Evolutionary conservation across 2,113 vertebrate species (phyloP).

Genomic region (Psephotus haematonotus): DNA sequence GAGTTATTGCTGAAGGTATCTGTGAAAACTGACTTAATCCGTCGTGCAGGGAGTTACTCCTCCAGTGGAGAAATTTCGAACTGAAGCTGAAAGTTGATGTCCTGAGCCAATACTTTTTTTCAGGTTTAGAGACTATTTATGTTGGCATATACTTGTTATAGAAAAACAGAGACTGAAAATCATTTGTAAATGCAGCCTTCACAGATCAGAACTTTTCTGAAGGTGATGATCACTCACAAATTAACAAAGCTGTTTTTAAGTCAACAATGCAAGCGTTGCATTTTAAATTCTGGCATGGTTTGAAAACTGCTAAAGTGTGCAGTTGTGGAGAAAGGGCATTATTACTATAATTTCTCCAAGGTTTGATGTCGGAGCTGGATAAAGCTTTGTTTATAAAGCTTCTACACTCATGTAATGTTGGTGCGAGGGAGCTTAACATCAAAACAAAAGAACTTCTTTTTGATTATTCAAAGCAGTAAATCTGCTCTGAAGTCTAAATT

Average conservation of each 20-base stretch:
- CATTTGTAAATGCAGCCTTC: neutral
- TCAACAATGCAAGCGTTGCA: neutral
- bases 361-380: neutral
- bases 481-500: constrained; percentile 14
- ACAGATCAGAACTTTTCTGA: neutral
- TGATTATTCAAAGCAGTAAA: constrained; percentile 23
- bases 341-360: neutral
- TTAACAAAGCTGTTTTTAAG: constrained; percentile 3
- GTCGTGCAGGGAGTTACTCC: neutral
- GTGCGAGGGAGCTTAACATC: neutral
- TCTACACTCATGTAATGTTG: neutral
- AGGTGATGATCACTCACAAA: neutral
- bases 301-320: neutral
- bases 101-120: neutral
- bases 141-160: neutral
- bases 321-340: neutral
- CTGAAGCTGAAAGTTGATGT: neutral
- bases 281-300: neutral
- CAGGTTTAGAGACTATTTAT: neutral
- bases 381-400: neutral
- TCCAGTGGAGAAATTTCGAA: neutral
- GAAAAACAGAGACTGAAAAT: neutral
- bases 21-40: neutral
- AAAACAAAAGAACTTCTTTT: neutral
- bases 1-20: neutral